phyloP scores from a whole-genome alignment of 2,113 vertebrate species.

The Todiramphus chloris region DNA sequence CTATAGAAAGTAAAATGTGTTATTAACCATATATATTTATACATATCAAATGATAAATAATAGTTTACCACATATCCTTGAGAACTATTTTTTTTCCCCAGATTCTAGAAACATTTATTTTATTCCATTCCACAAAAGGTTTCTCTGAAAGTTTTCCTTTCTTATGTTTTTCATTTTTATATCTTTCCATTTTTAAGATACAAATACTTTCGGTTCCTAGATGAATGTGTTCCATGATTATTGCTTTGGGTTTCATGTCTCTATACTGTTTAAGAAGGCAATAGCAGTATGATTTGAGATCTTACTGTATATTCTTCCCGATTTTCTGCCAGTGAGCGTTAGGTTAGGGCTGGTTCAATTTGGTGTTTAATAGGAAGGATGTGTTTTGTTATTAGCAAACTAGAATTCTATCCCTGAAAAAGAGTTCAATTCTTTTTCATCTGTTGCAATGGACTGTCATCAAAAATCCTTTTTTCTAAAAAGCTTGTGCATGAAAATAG shows the following conservation, averaged over 20 bases:
- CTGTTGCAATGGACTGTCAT: not conserved
- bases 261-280: not conserved
- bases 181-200: not conserved
- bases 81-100: slow-evolving; percentile 29
- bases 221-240: not conserved
- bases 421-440: not conserved
- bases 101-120: not conserved
- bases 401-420: not conserved
- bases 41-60: not conserved
- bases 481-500: not conserved
- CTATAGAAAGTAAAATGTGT: slow-evolving; percentile 47
- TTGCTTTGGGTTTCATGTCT: not conserved
- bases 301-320: not conserved
- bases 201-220: not conserved
- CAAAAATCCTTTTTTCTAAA: not conserved
- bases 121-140: not conserved
- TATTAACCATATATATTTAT: slow-evolving; percentile 38
- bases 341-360: not conserved
- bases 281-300: not conserved
- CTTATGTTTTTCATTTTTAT: not conserved
- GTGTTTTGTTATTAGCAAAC: not conserved
- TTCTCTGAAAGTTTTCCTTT: not conserved
- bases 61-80: slow-evolving; percentile 23
- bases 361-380: not conserved
- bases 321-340: not conserved